Conservation (phyloP, 1,140 invertebrate genomes). For the Diplogasteroides magnus region DNA sequence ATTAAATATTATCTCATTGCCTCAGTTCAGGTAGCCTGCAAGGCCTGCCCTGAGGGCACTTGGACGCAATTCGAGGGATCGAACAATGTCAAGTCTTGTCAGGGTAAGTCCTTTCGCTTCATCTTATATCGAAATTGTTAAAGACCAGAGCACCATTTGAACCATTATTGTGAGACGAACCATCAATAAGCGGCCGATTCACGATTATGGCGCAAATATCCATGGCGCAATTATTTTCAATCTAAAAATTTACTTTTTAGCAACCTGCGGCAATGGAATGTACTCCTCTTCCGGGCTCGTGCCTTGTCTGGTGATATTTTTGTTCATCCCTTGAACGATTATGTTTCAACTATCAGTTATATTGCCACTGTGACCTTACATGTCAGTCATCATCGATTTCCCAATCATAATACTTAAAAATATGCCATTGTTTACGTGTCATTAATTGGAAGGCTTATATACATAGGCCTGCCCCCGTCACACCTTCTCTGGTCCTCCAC, state of each 20-base stretch:
- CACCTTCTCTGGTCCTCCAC: constrained; percentile 73
- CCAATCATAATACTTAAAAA: no score
- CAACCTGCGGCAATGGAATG: constrained; percentile 90
- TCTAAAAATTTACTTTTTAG: constrained; percentile 61
- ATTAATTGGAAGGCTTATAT: no score
- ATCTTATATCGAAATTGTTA: neutral
- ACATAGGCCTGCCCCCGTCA: constrained; percentile 90
- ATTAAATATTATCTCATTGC: no score
- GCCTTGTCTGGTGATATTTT: no score
- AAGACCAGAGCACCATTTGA: constrained; percentile 3
- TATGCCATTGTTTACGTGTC: no score
- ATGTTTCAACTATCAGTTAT: no score
- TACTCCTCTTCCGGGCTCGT: constrained; percentile 88
- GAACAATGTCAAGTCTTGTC: constrained; percentile 57
- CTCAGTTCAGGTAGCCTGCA: constrained; percentile 71
- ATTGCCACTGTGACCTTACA: no score
- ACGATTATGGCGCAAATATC: no score
- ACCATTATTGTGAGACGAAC: constrained; percentile 2
- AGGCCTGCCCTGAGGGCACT: constrained; percentile 80
- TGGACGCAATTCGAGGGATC: constrained; percentile 82
- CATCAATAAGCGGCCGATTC: no score
- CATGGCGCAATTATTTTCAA: constrained; percentile 7
- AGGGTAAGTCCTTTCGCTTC: constrained; percentile 46
- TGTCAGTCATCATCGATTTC: no score
- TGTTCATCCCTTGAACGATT: no score